Conservation (phyloP, 2,888 invertebrate species). For the Petrolisthes cinctipes region DNA sequence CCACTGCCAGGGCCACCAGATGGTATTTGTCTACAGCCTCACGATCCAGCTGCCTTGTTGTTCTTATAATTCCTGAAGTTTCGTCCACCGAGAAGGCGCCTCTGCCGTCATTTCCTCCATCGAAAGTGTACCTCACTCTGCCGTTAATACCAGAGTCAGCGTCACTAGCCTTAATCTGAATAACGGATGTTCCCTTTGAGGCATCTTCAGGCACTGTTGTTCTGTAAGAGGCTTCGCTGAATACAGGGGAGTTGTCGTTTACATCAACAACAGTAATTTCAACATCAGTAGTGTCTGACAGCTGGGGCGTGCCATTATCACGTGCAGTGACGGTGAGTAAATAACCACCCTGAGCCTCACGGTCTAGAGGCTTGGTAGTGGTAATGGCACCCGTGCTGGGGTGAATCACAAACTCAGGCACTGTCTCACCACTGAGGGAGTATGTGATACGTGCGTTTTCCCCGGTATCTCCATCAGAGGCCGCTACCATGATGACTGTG, state of each 20-base stretch:
- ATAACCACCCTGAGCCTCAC: constrained; percentile 84
- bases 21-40: constrained; percentile 90
- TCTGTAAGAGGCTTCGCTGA: constrained; percentile 84
- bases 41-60: constrained; percentile 89
- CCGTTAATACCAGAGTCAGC: constrained; percentile 90
- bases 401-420: constrained; percentile 84
- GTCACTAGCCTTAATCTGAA: constrained; percentile 78
- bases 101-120: constrained; percentile 80
- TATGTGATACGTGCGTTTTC: constrained; percentile 71
- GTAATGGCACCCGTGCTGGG: constrained; percentile 92
- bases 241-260: constrained; percentile 93
- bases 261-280: constrained; percentile 95
- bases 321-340: constrained; percentile 90
- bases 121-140: constrained; percentile 83
- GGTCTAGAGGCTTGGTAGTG: constrained; percentile 85
- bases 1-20: constrained; percentile 87
- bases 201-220: constrained; percentile 90
- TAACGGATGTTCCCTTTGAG: constrained; percentile 77
- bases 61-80: constrained; percentile 90
- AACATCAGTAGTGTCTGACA: constrained; percentile 94
- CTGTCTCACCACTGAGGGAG: constrained; percentile 68
- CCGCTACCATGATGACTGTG: constrained; percentile 74
- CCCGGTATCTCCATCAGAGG: constrained; percentile 71
- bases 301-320: constrained; percentile 90
- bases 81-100: constrained; percentile 93